A percentile compares a stretch with the other conserved stretches of the same genome.
Evolutionary conservation across 2,888 invertebrate species (phyloP).

Genomic region (Hemicrepidius hirtus): DNA sequence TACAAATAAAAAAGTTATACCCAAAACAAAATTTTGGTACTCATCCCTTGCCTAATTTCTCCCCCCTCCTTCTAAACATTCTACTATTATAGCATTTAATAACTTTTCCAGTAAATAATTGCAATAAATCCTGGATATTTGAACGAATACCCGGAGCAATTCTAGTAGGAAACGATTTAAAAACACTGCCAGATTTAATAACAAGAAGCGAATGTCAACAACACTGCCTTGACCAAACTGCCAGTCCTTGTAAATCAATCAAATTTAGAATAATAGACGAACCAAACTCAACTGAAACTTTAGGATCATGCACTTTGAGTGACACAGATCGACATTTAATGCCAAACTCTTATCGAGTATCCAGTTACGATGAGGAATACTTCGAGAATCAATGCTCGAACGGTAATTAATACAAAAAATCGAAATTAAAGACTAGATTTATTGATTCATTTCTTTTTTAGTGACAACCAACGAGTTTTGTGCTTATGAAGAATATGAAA

Average conservation of each 20-base stretch:
- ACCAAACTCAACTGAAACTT: slow-evolving; percentile 56
- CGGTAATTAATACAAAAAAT: slow-evolving; percentile 64
- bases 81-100: too few species aligned
- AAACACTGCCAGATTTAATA: slow-evolving; percentile 76
- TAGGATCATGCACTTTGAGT: slow-evolving; percentile 83
- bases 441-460: slow-evolving; percentile 42
- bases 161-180: slow-evolving; percentile 80
- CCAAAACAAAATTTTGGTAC: too few species aligned
- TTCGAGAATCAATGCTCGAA: slow-evolving; percentile 88
- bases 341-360: slow-evolving; percentile 85
- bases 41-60: too few species aligned
- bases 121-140: slow-evolving; percentile 79
- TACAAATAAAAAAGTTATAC: too few species aligned
- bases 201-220: slow-evolving; percentile 83
- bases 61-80: too few species aligned
- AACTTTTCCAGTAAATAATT: slow-evolving; percentile 12
- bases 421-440: too few species aligned
- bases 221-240: slow-evolving; percentile 74
- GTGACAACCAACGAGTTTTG: slow-evolving; percentile 78
- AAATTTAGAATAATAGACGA: slow-evolving; percentile 70
- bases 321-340: slow-evolving; percentile 83
- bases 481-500: slow-evolving; percentile 85
- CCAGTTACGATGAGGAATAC: slow-evolving; percentile 85
- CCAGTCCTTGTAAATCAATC: slow-evolving; percentile 75
- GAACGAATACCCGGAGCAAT: slow-evolving; percentile 86